Conservation (phyloP, 2,888 invertebrate genomes). For the Mallateleia sp. region DNA sequence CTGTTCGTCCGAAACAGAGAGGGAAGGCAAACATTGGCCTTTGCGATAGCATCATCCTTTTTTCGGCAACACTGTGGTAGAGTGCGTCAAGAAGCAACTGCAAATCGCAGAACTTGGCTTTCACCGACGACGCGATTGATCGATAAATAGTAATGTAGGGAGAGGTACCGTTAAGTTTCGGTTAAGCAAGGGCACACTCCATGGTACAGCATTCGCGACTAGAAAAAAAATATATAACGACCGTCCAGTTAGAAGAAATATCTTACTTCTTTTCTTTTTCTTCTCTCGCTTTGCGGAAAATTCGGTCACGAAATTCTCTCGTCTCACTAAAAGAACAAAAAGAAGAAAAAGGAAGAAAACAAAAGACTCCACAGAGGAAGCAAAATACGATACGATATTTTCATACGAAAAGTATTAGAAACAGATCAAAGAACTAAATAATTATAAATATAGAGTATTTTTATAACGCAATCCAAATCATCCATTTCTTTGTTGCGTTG, state of each 20-base stretch:
- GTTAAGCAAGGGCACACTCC: slow-evolving; percentile 68
- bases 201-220: slow-evolving; percentile 68
- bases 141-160: slow-evolving; percentile 73
- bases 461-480: slow-evolving; percentile 72
- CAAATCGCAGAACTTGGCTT: slow-evolving; percentile 70
- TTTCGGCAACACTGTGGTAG: slow-evolving; percentile 28
- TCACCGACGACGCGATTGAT: slow-evolving; percentile 73
- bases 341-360: slow-evolving; percentile 26
- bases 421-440: slow-evolving; percentile 68
- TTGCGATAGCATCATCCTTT: background rate
- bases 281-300: slow-evolving; percentile 62
- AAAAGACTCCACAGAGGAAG: slow-evolving; percentile 55
- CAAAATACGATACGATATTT: slow-evolving; percentile 70
- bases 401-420: slow-evolving; percentile 72
- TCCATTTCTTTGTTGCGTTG: slow-evolving; percentile 46
- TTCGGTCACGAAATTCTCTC: slow-evolving; percentile 57
- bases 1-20: slow-evolving; percentile 10
- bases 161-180: slow-evolving; percentile 69
- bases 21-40: slow-evolving; percentile 10
- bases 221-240: slow-evolving; percentile 82
- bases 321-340: slow-evolving; percentile 23
- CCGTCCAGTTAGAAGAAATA: slow-evolving; percentile 84
- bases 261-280: slow-evolving; percentile 76
- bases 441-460: slow-evolving; percentile 70
- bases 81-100: slow-evolving; percentile 48